Conservation (phyloP, 2,113 vertebrate genomes). For the Petaurus breviceps region DNA sequence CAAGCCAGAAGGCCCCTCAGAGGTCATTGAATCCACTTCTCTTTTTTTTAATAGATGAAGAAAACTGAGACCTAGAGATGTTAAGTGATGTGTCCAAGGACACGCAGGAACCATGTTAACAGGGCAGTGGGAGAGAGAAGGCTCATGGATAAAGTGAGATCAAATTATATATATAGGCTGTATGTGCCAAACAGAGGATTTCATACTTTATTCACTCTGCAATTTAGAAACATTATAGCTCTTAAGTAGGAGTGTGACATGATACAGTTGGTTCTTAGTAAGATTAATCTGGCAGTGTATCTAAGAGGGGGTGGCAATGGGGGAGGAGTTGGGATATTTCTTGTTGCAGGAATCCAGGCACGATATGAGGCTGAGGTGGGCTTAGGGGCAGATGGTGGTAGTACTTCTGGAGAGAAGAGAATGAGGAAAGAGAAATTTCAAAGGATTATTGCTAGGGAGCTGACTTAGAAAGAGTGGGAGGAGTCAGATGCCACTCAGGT, state of each 20-base stretch:
- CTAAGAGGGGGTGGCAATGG: neutral
- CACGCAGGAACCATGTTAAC: neutral
- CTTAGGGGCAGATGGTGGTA: neutral
- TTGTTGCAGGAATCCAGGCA: neutral
- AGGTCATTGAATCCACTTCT: neutral
- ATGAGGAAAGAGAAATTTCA: neutral
- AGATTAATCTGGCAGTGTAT: neutral
- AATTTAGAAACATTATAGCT: neutral
- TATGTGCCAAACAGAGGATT: neutral
- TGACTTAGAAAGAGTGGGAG: neutral
- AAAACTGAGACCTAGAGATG: neutral
- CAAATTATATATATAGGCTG: neutral
- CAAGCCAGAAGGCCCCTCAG: neutral
- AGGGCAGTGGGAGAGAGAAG: neutral
- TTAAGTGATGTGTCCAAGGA: neutral
- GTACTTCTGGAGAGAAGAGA: neutral
- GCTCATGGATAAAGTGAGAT: neutral
- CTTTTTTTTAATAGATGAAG: neutral
- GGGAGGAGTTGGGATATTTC: neutral
- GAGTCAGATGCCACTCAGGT: neutral
- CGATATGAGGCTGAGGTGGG: neutral
- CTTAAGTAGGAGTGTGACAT: neutral
- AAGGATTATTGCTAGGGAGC: neutral
- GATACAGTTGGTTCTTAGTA: neutral
- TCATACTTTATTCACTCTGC: neutral